A percentile compares a stretch with the other conserved stretches of the same genome.
These are phyloP conservation scores for Petrosia ficiformis DNA, from an alignment of 37 sponge, comb jelly and placozoan species.

Conservation along the genomic window DNA sequence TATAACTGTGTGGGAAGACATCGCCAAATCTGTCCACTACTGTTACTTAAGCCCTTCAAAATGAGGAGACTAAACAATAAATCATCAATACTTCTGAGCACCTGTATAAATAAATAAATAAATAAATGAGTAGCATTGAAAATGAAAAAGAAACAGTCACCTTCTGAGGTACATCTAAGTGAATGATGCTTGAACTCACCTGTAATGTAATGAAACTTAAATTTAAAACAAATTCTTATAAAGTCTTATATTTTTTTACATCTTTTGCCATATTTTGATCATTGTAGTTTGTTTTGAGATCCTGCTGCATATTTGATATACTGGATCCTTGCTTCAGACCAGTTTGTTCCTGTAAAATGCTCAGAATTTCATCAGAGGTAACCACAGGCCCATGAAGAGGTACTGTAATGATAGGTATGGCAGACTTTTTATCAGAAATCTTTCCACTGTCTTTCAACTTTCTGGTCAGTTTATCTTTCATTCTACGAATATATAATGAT, in stretches of 20 bases:
- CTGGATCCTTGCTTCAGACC: not conserved
- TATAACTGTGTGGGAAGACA: slow-evolving; percentile 13
- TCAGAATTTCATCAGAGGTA: not conserved
- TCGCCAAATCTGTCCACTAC: slow-evolving; percentile 33
- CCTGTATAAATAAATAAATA: slow-evolving; percentile 7
- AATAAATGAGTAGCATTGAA: not conserved
- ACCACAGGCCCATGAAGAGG: slow-evolving; percentile 6
- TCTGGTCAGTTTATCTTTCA: not conserved
- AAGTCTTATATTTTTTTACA: too few species aligned
- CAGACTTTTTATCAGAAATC: not conserved
- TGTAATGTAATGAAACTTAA: too few species aligned
- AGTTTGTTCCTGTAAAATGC: not conserved
- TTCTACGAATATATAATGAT: not conserved
- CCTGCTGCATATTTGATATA: too few species aligned
- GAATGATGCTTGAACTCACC: not conserved
- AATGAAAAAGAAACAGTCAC: not conserved
- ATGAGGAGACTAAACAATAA: slow-evolving; percentile 35
- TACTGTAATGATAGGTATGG: not conserved
- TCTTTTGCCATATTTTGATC: too few species aligned
- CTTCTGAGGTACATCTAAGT: not conserved
- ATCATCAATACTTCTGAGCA: slow-evolving; percentile 9
- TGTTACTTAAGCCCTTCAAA: slow-evolving; percentile 8
- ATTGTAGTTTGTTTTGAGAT: too few species aligned
- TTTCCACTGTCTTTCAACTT: not conserved
- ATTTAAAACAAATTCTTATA: too few species aligned